Conservation (phyloP, 2,888 invertebrate genomes). For the Phlogophora meticulosa region DNA sequence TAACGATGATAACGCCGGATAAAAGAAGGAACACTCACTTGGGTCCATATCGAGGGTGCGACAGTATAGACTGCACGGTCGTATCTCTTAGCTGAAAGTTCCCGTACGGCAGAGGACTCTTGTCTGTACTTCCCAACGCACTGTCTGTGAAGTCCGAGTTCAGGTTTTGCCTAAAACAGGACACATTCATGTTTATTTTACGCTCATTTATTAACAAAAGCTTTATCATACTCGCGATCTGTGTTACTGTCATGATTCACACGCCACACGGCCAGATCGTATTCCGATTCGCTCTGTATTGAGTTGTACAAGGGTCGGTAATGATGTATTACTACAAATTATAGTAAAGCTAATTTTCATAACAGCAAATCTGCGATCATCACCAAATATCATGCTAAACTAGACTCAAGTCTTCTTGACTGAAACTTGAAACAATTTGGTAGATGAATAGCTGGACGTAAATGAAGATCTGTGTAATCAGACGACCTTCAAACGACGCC, state of each 20-base stretch:
- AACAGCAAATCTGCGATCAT: background rate
- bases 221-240: slow-evolving; percentile 43
- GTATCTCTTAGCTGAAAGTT: slow-evolving; percentile 98
- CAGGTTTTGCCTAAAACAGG: slow-evolving; percentile 95
- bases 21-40: slow-evolving; percentile 89
- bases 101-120: slow-evolving; percentile 97
- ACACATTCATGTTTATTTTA: slow-evolving; percentile 20
- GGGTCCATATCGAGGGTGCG: slow-evolving; percentile 97
- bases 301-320: background rate
- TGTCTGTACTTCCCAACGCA: slow-evolving; percentile 97
- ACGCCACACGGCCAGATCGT: slow-evolving; percentile 37
- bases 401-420: too few relatives aligned
- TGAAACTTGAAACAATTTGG: background rate
- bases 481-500: background rate
- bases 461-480: background rate
- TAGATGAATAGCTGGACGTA: too few relatives aligned
- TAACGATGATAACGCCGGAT: too few relatives aligned
- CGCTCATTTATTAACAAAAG: slow-evolving; percentile 34
- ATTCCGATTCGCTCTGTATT: slow-evolving; percentile 19
- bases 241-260: slow-evolving; percentile 44
- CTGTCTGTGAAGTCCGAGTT: slow-evolving; percentile 99
- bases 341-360: background rate
- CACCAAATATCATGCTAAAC: too few relatives aligned
- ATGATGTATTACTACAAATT: background rate
- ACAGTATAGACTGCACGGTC: slow-evolving; percentile 97